Percentiles rank a stretch among this genome's conserved stretches.
Conservation (phyloP, 1,140 invertebrate genomes). For the Mamestra configurata region DNA sequence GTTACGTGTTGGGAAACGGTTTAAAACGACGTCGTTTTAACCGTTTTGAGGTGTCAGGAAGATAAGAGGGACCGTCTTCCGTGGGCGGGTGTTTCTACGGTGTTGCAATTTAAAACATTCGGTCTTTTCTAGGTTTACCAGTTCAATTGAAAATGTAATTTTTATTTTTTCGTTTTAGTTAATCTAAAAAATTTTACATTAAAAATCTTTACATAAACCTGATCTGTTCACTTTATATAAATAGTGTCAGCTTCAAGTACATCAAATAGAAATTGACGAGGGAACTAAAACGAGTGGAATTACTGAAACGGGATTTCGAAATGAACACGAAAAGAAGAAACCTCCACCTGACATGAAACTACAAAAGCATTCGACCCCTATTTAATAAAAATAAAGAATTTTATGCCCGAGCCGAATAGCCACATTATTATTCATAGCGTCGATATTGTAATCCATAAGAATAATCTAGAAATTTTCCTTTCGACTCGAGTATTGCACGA, state of each 20-base stretch:
- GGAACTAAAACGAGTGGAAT: not conserved
- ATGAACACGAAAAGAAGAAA: conserved; percentile 14
- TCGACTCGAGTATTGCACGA: conserved; percentile 43
- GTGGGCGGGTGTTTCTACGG: no score
- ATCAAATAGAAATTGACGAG: conserved; percentile 1
- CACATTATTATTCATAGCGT: conserved; percentile 36
- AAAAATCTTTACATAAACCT: no score
- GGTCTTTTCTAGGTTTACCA: not conserved
- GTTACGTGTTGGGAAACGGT: conserved; percentile 6
- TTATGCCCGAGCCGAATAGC: not conserved
- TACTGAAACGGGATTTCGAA: not conserved
- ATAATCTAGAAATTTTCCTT: conserved; percentile 49
- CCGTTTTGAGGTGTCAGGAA: not conserved
- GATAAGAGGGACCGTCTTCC: conserved; percentile 7
- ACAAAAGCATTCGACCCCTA: conserved; percentile 18
- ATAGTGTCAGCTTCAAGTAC: not conserved
- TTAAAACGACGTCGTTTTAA: conserved; percentile 16
- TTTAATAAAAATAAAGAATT: conserved; percentile 37
- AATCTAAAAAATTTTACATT: no score
- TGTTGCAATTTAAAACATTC: not conserved
- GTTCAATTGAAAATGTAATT: not conserved
- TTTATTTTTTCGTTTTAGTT: no score
- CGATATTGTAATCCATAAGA: conserved; percentile 41
- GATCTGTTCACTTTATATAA: not conserved
- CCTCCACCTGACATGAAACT: conserved; percentile 24